Evolutionary conservation across 2,113 vertebrate species (phyloP).

Genomic region (Tragelaphus scriptus): DNA sequence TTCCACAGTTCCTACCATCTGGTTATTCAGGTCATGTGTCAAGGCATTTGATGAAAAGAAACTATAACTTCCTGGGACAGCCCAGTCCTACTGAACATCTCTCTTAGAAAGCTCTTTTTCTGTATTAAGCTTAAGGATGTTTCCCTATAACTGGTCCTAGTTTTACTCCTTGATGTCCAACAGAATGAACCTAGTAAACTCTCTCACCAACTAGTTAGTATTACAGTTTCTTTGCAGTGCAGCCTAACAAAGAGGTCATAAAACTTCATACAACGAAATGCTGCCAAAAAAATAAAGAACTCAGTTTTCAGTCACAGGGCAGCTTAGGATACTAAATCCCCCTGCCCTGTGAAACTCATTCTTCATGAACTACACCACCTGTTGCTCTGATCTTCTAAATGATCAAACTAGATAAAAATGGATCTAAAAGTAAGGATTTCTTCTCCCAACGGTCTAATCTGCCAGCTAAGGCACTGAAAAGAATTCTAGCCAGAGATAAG

Average conservation of each 20-base stretch:
- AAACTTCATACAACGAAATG: conserved; percentile 17
- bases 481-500: conserved; percentile 22
- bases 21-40: not conserved
- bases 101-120: not conserved
- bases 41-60: not conserved
- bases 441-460: not conserved
- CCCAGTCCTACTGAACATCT: not conserved
- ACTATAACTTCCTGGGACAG: not conserved
- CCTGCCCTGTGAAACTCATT: not conserved
- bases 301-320: not conserved
- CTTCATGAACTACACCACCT: not conserved
- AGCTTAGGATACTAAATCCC: conserved; percentile 10
- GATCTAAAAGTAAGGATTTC: conserved; percentile 30
- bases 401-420: not conserved
- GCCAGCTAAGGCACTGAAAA: not conserved
- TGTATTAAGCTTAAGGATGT: not conserved
- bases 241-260: conserved; percentile 41
- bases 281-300: conserved; percentile 44
- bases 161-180: not conserved
- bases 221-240: not conserved
- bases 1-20: not conserved
- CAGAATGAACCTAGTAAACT: conserved; percentile 4
- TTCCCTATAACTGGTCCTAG: not conserved
- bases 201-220: conserved; percentile 2
- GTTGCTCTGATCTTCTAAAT: conserved; percentile 6